phyloP scores from a whole-genome alignment of 2,797 vertebrate genomes.

The Hippoglossus hippoglossus region DNA sequence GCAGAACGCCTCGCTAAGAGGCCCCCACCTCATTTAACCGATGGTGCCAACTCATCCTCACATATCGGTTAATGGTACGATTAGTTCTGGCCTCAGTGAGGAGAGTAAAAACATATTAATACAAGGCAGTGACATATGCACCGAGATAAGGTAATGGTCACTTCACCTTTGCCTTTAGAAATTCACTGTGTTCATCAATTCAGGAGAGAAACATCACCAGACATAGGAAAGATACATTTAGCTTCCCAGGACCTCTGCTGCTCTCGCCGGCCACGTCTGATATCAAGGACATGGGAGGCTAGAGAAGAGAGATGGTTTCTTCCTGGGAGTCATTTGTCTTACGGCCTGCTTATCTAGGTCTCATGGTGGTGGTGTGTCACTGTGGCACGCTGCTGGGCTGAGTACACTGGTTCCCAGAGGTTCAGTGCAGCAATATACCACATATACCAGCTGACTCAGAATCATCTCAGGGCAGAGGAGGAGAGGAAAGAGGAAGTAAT shows the following conservation, averaged over 20 bases:
- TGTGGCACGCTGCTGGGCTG: slow-evolving; percentile 12
- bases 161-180: slow-evolving; percentile 56
- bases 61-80: slow-evolving; percentile 47
- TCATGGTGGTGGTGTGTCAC: slow-evolving; percentile 43
- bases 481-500: slow-evolving; percentile 25
- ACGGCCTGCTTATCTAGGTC: slow-evolving; percentile 52
- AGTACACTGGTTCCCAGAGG: slow-evolving; percentile 10
- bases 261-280: slow-evolving; percentile 64
- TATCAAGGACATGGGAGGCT: slow-evolving; percentile 48
- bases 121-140: slow-evolving; percentile 19
- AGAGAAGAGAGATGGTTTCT: slow-evolving; percentile 53
- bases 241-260: slow-evolving; percentile 55
- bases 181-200: slow-evolving; percentile 54
- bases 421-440: slow-evolving; percentile 25
- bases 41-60: slow-evolving; percentile 48
- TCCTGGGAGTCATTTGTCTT: slow-evolving; percentile 57
- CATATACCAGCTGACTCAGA: slow-evolving; percentile 13
- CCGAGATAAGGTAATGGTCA: slow-evolving; percentile 68
- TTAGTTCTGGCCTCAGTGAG: slow-evolving; percentile 28
- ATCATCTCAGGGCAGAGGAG: slow-evolving; percentile 12
- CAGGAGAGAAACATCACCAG: slow-evolving; percentile 36
- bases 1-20: slow-evolving; percentile 40
- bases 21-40: slow-evolving; percentile 58
- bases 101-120: slow-evolving; percentile 6
- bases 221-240: slow-evolving; percentile 48